These are phyloP conservation scores for Manis javanica DNA, from an alignment of 2,797 vertebrate genomes.

Conservation along the genomic window DNA sequence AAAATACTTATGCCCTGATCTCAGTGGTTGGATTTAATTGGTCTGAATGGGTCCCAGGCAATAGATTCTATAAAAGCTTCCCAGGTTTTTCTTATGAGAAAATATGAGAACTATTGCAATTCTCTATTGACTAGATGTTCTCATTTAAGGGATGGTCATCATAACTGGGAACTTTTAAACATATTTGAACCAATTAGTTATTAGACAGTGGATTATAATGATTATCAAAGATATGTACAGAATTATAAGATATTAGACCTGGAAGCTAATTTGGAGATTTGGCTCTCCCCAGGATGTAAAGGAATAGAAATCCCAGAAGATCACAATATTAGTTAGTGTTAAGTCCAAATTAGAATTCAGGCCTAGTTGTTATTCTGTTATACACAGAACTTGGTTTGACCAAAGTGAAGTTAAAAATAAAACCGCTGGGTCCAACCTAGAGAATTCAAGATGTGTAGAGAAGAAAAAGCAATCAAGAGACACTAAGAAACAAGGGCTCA, in stretches of 20 bases:
- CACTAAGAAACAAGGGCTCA: neutral
- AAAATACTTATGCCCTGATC: neutral
- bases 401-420: neutral
- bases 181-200: neutral
- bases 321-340: neutral
- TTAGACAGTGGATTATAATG: neutral
- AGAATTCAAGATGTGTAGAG: neutral
- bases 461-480: neutral
- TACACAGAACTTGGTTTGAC: neutral
- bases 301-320: neutral
- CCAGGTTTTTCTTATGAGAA: neutral
- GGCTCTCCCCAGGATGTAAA: neutral
- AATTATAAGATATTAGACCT: neutral
- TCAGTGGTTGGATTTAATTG: neutral
- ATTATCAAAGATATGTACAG: neutral
- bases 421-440: neutral
- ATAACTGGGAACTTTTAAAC: neutral
- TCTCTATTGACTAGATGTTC: neutral
- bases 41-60: neutral
- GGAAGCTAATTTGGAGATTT: slow-evolving; percentile 6
- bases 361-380: neutral
- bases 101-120: neutral
- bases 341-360: slow-evolving; percentile 30
- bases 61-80: neutral
- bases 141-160: neutral